phyloP scores from a whole-genome alignment of 1,140 invertebrate species.

The Sesamia nonagrioides region DNA sequence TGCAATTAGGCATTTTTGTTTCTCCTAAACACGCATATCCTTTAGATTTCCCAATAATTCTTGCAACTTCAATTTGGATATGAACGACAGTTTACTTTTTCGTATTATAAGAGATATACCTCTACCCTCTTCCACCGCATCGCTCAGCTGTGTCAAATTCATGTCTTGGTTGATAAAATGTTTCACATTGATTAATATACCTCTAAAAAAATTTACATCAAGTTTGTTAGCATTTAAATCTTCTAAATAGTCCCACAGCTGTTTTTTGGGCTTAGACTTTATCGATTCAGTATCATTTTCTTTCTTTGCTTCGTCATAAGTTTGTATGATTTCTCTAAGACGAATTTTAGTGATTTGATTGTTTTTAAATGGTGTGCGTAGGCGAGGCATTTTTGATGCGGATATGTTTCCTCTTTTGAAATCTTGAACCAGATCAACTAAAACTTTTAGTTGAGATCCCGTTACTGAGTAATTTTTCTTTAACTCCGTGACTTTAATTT shows the following conservation, averaged over 20 bases:
- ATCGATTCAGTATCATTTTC: conserved; percentile 39
- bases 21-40: not conserved
- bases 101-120: not conserved
- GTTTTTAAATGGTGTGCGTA: not conserved
- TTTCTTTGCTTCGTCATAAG: conserved; percentile 56
- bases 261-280: not conserved
- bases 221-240: too few species aligned
- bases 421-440: conserved; percentile 61
- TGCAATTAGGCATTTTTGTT: too few species aligned
- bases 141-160: conserved; percentile 32
- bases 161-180: too few species aligned
- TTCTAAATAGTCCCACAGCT: too few species aligned
- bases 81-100: not conserved
- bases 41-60: not conserved
- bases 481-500: conserved; percentile 39
- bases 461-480: conserved; percentile 58
- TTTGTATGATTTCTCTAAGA: conserved; percentile 57
- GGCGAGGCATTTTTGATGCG: conserved; percentile 19
- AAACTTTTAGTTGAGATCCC: conserved; percentile 56
- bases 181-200: too few species aligned
- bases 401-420: conserved; percentile 62
- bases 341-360: conserved; percentile 56
- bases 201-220: too few species aligned
- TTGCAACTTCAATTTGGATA: not conserved
- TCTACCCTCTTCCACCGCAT: conserved; percentile 34